Evolutionary conservation across 2,797 vertebrate genomes (phyloP).

Genomic region (Podarcis lilfordi): DNA sequence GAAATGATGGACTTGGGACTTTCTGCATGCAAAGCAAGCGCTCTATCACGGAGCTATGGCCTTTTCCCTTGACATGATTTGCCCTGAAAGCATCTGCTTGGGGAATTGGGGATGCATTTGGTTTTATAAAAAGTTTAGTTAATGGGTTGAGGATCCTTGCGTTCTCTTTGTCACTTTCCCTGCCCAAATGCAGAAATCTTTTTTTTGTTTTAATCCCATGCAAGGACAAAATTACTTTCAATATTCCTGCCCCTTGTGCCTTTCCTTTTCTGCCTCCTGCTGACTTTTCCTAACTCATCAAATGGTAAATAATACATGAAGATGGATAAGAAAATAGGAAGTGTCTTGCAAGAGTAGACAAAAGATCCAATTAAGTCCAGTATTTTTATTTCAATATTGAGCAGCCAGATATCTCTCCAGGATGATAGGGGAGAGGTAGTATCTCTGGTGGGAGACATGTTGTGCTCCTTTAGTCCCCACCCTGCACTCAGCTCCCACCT

Average conservation of each 20-base stretch:
- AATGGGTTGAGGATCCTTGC: not conserved
- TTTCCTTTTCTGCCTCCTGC: not conserved
- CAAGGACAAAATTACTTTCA: not conserved
- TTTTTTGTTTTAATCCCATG: no score
- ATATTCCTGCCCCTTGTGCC: not conserved
- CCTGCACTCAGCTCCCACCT: no score
- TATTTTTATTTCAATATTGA: not conserved
- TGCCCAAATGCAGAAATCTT: not conserved
- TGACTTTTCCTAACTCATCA: not conserved
- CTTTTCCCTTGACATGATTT: not conserved
- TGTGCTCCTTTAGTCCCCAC: no score
- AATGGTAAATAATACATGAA: not conserved
- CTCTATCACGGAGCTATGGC: not conserved
- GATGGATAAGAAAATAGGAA: not conserved
- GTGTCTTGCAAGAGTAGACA: not conserved
- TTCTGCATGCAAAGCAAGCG: not conserved
- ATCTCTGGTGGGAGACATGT: no score
- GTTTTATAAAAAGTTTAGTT: not conserved
- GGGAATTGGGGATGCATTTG: not conserved
- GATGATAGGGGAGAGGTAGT: no score
- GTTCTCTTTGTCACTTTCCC: not conserved
- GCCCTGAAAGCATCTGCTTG: not conserved
- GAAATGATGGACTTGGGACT: not conserved
- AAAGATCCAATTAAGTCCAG: not conserved
- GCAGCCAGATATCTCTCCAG: not conserved